A percentile compares a stretch with the other conserved stretches of the same genome.
These are phyloP conservation scores for Athene noctua DNA, from an alignment of 2,113 vertebrate species.

Conservation along the genomic window DNA sequence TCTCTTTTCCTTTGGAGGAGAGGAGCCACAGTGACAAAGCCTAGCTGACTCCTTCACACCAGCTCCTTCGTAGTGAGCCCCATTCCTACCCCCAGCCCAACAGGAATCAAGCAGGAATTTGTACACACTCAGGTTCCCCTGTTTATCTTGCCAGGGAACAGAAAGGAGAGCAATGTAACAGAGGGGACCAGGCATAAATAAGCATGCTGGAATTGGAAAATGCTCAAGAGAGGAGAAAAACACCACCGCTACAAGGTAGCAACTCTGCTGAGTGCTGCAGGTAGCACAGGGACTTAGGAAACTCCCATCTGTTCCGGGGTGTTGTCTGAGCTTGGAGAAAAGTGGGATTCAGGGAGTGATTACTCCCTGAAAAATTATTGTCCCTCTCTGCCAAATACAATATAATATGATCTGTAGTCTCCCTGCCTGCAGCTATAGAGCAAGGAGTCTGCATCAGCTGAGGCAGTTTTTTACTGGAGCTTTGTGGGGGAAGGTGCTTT, in stretches of 20 bases:
- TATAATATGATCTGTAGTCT: neutral
- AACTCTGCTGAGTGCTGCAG: neutral
- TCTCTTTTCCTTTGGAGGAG: constrained; percentile 15
- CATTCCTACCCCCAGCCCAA: neutral
- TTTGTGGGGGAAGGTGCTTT: neutral
- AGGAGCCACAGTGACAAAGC: constrained; percentile 10
- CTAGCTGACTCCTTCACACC: neutral
- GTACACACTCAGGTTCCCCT: neutral
- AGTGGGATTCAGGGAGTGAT: neutral
- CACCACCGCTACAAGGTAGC: neutral
- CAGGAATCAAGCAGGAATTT: neutral
- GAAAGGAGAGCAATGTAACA: neutral
- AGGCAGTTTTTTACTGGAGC: neutral
- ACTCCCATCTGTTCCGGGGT: neutral
- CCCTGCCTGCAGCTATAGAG: neutral
- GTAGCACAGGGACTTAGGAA: neutral
- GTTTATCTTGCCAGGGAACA: neutral
- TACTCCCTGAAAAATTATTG: neutral
- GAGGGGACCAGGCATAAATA: neutral
- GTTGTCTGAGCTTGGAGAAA: neutral
- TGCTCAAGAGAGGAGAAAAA: neutral
- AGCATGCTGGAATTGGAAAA: neutral
- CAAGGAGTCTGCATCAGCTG: neutral
- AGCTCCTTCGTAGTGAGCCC: neutral
- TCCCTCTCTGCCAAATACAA: neutral